Evolutionary conservation across 2,797 vertebrate species (phyloP).

Genomic region (Phoxinus dragarum): DNA sequence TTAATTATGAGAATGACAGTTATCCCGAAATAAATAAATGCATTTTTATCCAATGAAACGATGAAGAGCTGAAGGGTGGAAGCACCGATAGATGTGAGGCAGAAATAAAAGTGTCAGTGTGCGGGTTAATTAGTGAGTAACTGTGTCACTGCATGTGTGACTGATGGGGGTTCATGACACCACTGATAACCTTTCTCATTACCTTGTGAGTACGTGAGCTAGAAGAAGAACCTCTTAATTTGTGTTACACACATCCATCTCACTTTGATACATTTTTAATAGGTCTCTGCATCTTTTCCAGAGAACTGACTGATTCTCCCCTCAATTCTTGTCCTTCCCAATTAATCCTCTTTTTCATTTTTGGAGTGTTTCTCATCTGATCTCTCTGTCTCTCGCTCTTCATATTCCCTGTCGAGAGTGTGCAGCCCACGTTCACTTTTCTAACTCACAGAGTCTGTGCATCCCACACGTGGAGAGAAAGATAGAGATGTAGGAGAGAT

Average conservation of each 20-base stretch:
- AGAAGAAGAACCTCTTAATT: slow-evolving; percentile 37
- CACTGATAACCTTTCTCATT: slow-evolving; percentile 36
- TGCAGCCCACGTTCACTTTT: slow-evolving; percentile 36
- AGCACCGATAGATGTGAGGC: not conserved
- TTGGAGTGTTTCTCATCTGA: slow-evolving; percentile 42
- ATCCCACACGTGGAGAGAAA: slow-evolving; percentile 38
- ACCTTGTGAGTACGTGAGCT: not conserved
- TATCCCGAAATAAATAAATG: not conserved
- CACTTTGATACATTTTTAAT: slow-evolving; percentile 58
- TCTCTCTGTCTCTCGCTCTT: slow-evolving; percentile 25
- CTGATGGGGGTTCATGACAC: slow-evolving; percentile 15
- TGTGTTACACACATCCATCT: slow-evolving; percentile 18
- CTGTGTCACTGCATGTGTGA: slow-evolving; percentile 32
- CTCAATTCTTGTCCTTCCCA: slow-evolving; percentile 35
- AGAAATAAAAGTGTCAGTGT: slow-evolving; percentile 14
- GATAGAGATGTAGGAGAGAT: slow-evolving; percentile 37
- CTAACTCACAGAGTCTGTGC: slow-evolving; percentile 40
- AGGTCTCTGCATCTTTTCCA: slow-evolving; percentile 35
- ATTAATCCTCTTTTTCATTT: slow-evolving; percentile 38
- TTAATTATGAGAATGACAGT: not conserved
- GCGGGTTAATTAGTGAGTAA: slow-evolving; percentile 28
- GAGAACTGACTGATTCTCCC: slow-evolving; percentile 29
- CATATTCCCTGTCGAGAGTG: slow-evolving; percentile 31
- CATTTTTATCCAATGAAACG: slow-evolving; percentile 4
- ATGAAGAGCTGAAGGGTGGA: not conserved